phyloP scores from a whole-genome alignment of 2,888 invertebrate genomes.

The Archaeoteleia sp. region DNA sequence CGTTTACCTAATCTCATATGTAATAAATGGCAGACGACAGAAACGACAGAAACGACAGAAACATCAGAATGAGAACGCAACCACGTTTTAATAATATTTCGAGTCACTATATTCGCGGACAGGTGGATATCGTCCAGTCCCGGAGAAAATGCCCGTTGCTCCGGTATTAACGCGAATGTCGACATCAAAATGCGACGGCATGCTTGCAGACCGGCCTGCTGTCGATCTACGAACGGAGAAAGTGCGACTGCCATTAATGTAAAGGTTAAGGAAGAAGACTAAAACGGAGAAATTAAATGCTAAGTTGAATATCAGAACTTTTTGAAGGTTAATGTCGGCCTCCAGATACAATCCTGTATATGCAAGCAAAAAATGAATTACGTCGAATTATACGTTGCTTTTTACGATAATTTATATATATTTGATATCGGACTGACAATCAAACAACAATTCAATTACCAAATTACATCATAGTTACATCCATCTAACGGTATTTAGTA shows the following conservation, averaged over 20 bases:
- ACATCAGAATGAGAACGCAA: conserved; percentile 19
- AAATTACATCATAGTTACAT: too few relatives aligned
- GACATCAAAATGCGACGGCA: conserved; percentile 57
- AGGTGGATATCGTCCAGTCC: conserved; percentile 36
- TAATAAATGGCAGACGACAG: too few relatives aligned
- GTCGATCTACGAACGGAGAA: conserved; percentile 65
- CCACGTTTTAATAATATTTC: conserved; percentile 29
- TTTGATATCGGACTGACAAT: too few relatives aligned
- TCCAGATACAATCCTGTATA: too few relatives aligned
- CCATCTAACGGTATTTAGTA: too few relatives aligned
- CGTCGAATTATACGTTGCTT: too few relatives aligned
- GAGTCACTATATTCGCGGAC: conserved; percentile 21
- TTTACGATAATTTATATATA: too few relatives aligned
- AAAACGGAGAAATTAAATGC: conserved; percentile 47
- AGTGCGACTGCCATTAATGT: conserved; percentile 71
- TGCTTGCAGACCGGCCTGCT: conserved; percentile 54
- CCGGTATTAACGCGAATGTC: conserved; percentile 55
- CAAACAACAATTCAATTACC: too few relatives aligned
- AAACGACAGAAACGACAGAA: too few relatives aligned
- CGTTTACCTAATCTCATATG: too few relatives aligned
- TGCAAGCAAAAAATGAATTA: too few relatives aligned
- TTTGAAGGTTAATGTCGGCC: conserved; percentile 42
- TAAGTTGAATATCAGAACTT: conserved; percentile 15
- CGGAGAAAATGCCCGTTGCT: conserved; percentile 47
- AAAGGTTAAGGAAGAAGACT: conserved; percentile 69